Conservation (phyloP, 2,113 vertebrate species). For the Chaetops frenatus region DNA sequence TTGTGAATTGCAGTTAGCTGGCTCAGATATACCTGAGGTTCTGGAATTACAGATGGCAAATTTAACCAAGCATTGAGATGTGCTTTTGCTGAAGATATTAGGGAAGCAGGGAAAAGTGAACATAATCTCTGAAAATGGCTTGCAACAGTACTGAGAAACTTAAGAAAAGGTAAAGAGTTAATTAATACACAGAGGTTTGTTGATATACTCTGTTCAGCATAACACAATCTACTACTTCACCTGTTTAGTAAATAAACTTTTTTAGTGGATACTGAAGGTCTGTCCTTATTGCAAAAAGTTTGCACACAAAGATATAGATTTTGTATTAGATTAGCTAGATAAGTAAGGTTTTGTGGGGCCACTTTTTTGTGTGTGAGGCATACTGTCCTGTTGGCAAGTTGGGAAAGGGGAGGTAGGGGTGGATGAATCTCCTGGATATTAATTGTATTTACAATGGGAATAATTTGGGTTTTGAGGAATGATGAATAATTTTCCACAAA, state of each 20-base stretch:
- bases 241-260: not conserved
- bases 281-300: not conserved
- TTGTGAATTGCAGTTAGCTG: not conserved
- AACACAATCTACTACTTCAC: not conserved
- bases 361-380: not conserved
- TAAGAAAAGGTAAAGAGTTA: not conserved
- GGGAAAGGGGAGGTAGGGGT: fast-evolving
- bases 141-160: not conserved
- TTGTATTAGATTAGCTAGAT: not conserved
- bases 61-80: not conserved
- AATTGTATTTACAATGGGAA: not conserved
- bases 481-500: not conserved
- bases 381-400: not conserved
- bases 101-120: not conserved
- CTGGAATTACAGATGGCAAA: conserved; percentile 4
- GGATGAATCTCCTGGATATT: not conserved
- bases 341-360: not conserved
- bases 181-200: not conserved
- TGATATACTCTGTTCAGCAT: not conserved
- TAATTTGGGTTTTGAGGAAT: not conserved
- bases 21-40: conserved; percentile 7
- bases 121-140: not conserved
- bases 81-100: not conserved
- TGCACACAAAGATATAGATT: not conserved
- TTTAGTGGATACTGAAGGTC: not conserved